Evolutionary conservation across 2,797 vertebrate species (phyloP).

Genomic region (Hapalemur alaotrensis): DNA sequence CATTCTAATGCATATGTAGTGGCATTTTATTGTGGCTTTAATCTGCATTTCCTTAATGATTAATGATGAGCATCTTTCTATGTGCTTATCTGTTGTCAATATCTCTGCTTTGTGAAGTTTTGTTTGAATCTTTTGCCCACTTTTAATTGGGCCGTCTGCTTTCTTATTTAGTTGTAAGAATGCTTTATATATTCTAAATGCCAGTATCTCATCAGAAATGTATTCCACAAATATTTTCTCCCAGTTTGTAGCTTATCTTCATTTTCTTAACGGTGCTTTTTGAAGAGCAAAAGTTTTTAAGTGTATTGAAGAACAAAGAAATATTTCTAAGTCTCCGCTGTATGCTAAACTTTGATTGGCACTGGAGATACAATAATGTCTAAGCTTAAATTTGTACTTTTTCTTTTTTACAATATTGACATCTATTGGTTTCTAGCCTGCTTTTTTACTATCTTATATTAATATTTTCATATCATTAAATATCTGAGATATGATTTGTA

Average conservation of each 20-base stretch:
- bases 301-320: conserved; percentile 12
- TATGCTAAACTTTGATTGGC: neutral
- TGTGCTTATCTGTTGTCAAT: neutral
- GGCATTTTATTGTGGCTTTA: neutral
- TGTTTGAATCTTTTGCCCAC: neutral
- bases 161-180: neutral
- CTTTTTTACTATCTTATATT: neutral
- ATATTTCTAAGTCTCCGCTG: neutral
- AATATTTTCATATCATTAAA: conserved; percentile 27
- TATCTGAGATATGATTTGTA: neutral
- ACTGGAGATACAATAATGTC: neutral
- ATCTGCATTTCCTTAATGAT: neutral
- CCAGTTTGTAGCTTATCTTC: neutral
- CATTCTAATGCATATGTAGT: neutral
- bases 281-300: neutral
- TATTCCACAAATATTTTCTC: conserved; percentile 37
- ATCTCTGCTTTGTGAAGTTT: neutral
- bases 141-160: neutral
- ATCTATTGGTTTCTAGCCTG: neutral
- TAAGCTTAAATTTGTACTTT: neutral
- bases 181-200: neutral
- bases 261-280: neutral
- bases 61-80: neutral
- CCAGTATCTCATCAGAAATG: neutral
- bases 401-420: neutral